These are phyloP conservation scores for Rhynchomys soricoides DNA, from an alignment of 2,113 vertebrate genomes.

Conservation along the genomic window DNA sequence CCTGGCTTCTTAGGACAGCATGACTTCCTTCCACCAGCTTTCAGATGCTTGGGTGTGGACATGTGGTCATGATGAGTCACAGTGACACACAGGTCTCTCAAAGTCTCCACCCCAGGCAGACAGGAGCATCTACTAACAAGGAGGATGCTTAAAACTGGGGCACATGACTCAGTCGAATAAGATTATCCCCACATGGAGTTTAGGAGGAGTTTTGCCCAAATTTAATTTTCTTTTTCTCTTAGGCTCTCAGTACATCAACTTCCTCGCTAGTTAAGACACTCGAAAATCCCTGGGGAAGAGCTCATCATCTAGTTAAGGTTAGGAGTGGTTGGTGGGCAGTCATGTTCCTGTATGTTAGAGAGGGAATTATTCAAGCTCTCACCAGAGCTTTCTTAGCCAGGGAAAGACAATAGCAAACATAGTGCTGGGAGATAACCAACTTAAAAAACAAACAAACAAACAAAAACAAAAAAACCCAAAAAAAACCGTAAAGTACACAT, in stretches of 20 bases:
- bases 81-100: slow-evolving; percentile 49
- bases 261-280: slow-evolving; percentile 58
- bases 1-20: neutral
- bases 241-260: slow-evolving; percentile 69
- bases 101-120: slow-evolving; percentile 59
- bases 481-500: neutral
- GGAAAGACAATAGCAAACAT: slow-evolving; percentile 36
- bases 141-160: slow-evolving; percentile 60
- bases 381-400: slow-evolving; percentile 26
- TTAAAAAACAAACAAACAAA: slow-evolving; percentile 23
- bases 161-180: slow-evolving; percentile 81
- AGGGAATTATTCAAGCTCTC: slow-evolving; percentile 38
- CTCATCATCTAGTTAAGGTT: slow-evolving; percentile 59
- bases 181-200: slow-evolving; percentile 53
- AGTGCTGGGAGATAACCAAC: neutral
- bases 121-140: slow-evolving; percentile 55
- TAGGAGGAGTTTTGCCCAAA: slow-evolving; percentile 61
- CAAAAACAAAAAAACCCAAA: too few species aligned
- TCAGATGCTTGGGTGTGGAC: slow-evolving; percentile 58
- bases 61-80: slow-evolving; percentile 70
- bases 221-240: slow-evolving; percentile 47
- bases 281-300: slow-evolving; percentile 55
- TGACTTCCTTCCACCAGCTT: slow-evolving; percentile 28
- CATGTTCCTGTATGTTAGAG: slow-evolving; percentile 13
- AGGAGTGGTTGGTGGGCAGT: slow-evolving; percentile 63